phyloP scores from a whole-genome alignment of 2,888 invertebrate species.

The Stenodema calcarata region DNA sequence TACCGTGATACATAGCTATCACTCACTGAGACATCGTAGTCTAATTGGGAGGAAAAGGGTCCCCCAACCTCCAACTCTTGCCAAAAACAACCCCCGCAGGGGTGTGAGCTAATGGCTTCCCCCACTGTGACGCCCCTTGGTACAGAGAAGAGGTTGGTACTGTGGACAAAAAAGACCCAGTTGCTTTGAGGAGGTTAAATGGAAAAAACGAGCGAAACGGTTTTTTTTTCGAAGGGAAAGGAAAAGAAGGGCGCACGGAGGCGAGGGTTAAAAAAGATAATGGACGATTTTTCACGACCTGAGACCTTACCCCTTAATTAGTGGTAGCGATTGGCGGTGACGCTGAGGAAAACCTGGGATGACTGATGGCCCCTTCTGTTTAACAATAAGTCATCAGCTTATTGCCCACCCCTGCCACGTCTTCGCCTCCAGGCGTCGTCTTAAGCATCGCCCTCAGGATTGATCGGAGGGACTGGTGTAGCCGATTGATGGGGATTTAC shows the following conservation, averaged over 20 bases:
- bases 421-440: not conserved
- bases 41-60: not conserved
- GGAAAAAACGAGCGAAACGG: not conserved
- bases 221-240: constrained; percentile 3
- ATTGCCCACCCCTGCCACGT: constrained; percentile 9
- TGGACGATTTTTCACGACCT: constrained; percentile 54
- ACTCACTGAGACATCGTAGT: not conserved
- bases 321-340: constrained; percentile 53
- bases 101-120: not conserved
- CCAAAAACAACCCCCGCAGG: not conserved
- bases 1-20: not conserved
- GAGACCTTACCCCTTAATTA: constrained; percentile 53
- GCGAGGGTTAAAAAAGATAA: constrained; percentile 36
- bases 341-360: constrained; percentile 41
- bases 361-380: constrained; percentile 50
- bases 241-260: constrained; percentile 32
- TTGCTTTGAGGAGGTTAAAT: not conserved
- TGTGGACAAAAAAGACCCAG: not conserved
- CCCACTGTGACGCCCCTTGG: not conserved
- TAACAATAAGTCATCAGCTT: constrained; percentile 51
- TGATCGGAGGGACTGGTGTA: not conserved
- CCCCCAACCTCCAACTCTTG: not conserved
- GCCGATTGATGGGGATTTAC: not conserved
- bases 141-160: not conserved
- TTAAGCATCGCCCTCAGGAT: not conserved